Conservation (phyloP, 2,888 invertebrate genomes). For the Ornithoptera alexandrae region DNA sequence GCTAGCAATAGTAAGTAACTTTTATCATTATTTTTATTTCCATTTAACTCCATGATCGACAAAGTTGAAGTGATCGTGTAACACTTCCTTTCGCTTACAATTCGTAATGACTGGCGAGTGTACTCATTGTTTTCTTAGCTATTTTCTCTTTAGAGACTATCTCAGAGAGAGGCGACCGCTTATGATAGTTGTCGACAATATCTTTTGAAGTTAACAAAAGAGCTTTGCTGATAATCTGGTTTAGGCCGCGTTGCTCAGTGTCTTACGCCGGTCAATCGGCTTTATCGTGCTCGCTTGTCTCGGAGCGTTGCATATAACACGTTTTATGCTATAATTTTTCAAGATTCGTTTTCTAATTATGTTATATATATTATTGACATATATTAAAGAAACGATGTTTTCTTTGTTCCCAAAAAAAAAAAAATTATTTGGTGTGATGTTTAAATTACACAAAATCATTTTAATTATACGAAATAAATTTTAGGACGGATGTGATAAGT, state of each 20-base stretch:
- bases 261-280: conserved; percentile 7
- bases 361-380: too few species aligned
- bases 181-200: conserved; percentile 6
- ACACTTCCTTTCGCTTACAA: background rate
- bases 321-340: background rate
- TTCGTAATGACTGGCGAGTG: background rate
- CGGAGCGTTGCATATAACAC: background rate
- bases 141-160: background rate
- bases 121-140: background rate
- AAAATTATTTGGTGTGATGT: too few species aligned
- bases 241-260: conserved; percentile 3
- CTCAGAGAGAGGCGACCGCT: background rate
- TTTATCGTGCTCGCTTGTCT: conserved; percentile 2
- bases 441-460: too few species aligned
- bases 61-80: background rate
- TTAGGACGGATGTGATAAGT: too few species aligned
- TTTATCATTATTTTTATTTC: background rate
- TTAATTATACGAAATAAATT: background rate
- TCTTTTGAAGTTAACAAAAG: conserved; percentile 5
- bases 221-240: conserved; percentile 10
- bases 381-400: too few species aligned
- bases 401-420: too few species aligned
- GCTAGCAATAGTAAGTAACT: too few species aligned
- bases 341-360: background rate
- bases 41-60: background rate